Percentiles rank a stretch among this genome's conserved stretches.
These are phyloP conservation scores for Nycteola revayana DNA, from an alignment of 2,888 invertebrate genomes.

Conservation along the genomic window DNA sequence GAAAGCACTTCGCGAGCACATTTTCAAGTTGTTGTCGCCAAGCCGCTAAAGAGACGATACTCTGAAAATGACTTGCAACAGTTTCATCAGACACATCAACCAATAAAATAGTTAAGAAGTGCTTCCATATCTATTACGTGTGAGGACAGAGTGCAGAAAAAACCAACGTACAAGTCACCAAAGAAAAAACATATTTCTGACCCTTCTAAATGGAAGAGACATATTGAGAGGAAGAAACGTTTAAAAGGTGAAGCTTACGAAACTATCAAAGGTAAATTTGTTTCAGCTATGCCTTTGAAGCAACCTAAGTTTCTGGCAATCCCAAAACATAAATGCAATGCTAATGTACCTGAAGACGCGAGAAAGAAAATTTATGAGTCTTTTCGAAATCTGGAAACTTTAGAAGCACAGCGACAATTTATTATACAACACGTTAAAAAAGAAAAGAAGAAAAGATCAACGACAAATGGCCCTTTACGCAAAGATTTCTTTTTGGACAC, in stretches of 20 bases:
- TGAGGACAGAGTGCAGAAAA: not conserved
- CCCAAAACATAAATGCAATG: slow-evolving; percentile 9
- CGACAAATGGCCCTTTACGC: slow-evolving; percentile 6
- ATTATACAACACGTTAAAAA: slow-evolving; percentile 5
- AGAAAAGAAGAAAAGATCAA: slow-evolving; percentile 4
- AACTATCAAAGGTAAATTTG: slow-evolving; percentile 10
- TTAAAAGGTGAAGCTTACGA: slow-evolving; percentile 9
- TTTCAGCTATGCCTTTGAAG: slow-evolving; percentile 5
- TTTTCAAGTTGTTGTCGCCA: too few relatives aligned
- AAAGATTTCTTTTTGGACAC: slow-evolving; percentile 8
- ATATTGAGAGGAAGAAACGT: slow-evolving; percentile 2
- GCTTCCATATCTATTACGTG: not conserved
- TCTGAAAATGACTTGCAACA: too few relatives aligned
- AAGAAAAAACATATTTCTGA: slow-evolving; percentile 6
- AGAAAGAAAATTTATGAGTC: slow-evolving; percentile 7
- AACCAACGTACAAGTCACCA: not conserved
- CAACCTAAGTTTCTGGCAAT: slow-evolving; percentile 6
- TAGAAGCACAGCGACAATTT: slow-evolving; percentile 8
- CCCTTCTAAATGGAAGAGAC: slow-evolving; percentile 10
- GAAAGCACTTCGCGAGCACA: too few relatives aligned
- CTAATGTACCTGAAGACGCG: slow-evolving; percentile 10
- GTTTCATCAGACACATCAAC: not conserved
- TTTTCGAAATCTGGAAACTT: slow-evolving; percentile 5
- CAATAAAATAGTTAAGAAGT: not conserved
- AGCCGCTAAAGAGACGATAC: too few relatives aligned